A percentile compares a stretch with the other conserved stretches of the same genome.
These are phyloP conservation scores for Eutrigla gurnardus DNA, from an alignment of 2,797 vertebrate genomes.

Conservation along the genomic window DNA sequence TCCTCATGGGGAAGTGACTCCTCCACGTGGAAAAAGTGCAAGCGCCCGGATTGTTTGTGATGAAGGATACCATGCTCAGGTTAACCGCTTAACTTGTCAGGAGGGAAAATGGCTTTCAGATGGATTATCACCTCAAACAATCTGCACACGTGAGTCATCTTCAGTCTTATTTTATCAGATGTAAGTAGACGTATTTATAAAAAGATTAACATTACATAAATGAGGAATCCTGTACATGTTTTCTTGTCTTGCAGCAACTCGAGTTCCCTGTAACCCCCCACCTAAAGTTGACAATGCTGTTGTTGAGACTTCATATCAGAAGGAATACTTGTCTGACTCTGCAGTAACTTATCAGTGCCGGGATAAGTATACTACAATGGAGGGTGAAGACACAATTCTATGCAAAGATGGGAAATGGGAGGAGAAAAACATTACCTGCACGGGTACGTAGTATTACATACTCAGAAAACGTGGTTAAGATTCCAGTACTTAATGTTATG, in stretches of 20 bases:
- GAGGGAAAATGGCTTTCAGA: constrained; percentile 43
- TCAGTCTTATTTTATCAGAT: neutral
- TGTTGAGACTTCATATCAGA: neutral
- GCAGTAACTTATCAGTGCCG: constrained; percentile 58
- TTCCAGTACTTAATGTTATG: neutral
- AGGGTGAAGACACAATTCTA: neutral
- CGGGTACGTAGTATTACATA: constrained; percentile 42
- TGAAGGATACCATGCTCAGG: neutral
- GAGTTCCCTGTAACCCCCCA: constrained; percentile 14
- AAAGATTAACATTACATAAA: neutral
- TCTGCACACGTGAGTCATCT: constrained; percentile 64
- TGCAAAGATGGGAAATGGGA: constrained; percentile 62
- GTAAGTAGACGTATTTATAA: neutral
- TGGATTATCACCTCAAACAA: fast-evolving
- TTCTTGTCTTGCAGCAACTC: constrained; percentile 37
- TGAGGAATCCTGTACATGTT: neutral
- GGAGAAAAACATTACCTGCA: constrained; percentile 8
- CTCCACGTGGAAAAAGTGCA: fast-evolving
- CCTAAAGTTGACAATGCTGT: constrained; percentile 54
- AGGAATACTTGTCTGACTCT: constrained; percentile 21
- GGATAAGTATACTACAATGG: fast-evolving
- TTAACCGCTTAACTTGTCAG: fast-evolving
- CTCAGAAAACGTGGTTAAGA: no score
- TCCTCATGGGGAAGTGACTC: neutral
- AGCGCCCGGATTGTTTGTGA: fast-evolving